Base-by-base conservation (phyloP, 2,888 invertebrate species). In the Nephrotoma flavescens region DNA sequence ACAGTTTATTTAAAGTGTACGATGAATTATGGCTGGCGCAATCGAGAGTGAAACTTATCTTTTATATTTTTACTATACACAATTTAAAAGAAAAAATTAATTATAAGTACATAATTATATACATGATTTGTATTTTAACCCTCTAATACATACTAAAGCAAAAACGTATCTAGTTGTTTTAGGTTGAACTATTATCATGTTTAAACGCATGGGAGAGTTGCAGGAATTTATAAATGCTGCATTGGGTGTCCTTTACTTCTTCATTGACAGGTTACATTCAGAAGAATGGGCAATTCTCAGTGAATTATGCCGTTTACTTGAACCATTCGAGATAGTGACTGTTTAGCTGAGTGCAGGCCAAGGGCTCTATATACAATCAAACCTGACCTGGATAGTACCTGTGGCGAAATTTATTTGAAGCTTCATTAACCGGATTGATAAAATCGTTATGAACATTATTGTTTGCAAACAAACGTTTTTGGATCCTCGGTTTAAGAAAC, bases 401-500 rank as follows among this genome's bases (percentile, higher is more conserved):
- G 19, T 41, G 83, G 83, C 19, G 5, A 7, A 83, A 11, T 6
- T 83, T 83, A 7, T 88, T 2, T 1, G 85, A 87, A 19, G 45
- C 52, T 41, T 31, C 87, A 42, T n/a, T 71, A n/a, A 42, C 7
- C 47, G 85, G 87, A 11, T 87, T 87, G 86, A 57, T 42, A 85
- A 88, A 87, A 41, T 87, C 83, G 84, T 87, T 86, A 86, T 86
- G 86, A 83, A 83, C 19, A 4, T 83, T 1, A 19, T 15, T 19
- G 2, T 83, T 52, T 83, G 88, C 5, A 88, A 88, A 87, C 87
- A n/a, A n/a, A n/a, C n/a, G n/a, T n/a, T n/a, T n/a, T n/a, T n/a
- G n/a, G n/a, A n/a, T n/a, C n/a, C n/a, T n/a, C n/a, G n/a, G n/a
- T n/a, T n/a, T n/a, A n/a, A n/a, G n/a, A n/a, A n/a, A n/a, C n/a